These are phyloP conservation scores for Corydoras sp. DNA, from an alignment of 2,113 vertebrate species.

Conservation along the genomic window DNA sequence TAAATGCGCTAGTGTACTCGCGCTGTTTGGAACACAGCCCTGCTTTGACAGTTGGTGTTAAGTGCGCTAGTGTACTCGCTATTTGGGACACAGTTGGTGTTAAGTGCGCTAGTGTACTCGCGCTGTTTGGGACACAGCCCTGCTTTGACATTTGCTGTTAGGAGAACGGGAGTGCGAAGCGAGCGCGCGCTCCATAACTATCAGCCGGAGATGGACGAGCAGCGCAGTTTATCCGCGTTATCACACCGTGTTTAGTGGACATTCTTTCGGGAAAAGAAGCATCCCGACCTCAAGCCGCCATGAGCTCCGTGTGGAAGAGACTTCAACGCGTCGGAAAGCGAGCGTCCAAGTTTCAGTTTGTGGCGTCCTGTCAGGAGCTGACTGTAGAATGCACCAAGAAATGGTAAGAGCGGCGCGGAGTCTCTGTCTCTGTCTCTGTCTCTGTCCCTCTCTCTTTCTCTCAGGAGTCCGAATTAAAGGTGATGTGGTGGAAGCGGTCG, in stretches of 20 bases:
- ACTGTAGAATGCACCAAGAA: slow-evolving; percentile 75
- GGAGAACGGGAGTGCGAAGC: slow-evolving; percentile 16
- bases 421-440: too few relatives aligned
- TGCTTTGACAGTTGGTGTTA: slow-evolving; percentile 32
- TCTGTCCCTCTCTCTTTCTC: background rate
- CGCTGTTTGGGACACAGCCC: slow-evolving; percentile 3
- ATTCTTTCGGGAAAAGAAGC: background rate
- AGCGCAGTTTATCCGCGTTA: background rate
- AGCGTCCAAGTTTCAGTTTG: slow-evolving; percentile 82
- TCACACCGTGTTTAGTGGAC: too few relatives aligned
- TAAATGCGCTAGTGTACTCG: background rate
- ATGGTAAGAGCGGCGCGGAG: slow-evolving; percentile 64
- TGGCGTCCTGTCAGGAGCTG: slow-evolving; percentile 79
- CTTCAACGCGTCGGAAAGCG: slow-evolving; percentile 82
- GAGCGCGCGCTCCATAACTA: background rate
- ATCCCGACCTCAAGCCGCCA: slow-evolving; percentile 40
- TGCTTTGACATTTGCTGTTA: background rate
- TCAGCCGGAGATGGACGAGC: background rate
- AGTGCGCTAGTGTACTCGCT: background rate
- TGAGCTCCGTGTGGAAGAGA: slow-evolving; percentile 90
- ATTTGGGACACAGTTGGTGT: slow-evolving; percentile 19
- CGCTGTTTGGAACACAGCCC: slow-evolving; percentile 10
- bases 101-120: too few relatives aligned
- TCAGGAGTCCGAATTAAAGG: too few relatives aligned
- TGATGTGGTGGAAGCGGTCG: too few relatives aligned